These are phyloP conservation scores for Synanceia verrucosa DNA, from an alignment of 2,797 vertebrate species.

Conservation along the genomic window DNA sequence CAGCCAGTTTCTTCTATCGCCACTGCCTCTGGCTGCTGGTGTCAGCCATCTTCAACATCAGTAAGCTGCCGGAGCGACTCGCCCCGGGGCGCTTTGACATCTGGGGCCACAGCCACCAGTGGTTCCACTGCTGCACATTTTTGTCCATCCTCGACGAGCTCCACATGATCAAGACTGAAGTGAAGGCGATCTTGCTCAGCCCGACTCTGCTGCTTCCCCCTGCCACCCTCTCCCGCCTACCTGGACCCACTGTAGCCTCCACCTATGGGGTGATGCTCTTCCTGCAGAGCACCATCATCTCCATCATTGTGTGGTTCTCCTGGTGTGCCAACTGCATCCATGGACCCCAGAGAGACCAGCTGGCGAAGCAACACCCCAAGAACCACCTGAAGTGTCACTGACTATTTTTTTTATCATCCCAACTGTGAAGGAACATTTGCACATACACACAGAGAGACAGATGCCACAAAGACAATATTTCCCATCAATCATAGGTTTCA, in stretches of 20 bases:
- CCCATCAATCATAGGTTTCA: constrained; percentile 1
- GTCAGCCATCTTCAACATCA: constrained; percentile 84
- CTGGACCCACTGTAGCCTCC: constrained; percentile 74
- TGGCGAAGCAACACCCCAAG: constrained; percentile 32
- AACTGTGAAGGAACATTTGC: constrained; percentile 30
- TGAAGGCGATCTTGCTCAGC: constrained; percentile 76
- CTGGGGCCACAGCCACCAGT: constrained; percentile 87
- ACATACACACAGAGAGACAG: constrained; percentile 35
- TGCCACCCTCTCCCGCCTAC: constrained; percentile 13
- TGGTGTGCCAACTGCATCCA: constrained; percentile 76
- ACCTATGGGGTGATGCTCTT: constrained; percentile 85
- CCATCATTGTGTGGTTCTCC: constrained; percentile 81
- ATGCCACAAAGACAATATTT: constrained; percentile 7
- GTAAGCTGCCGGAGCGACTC: constrained; percentile 84
- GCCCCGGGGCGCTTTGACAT: constrained; percentile 84
- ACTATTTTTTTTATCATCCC: not conserved
- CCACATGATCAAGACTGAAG: constrained; percentile 84
- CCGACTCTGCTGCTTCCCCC: constrained; percentile 61
- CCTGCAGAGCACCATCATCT: constrained; percentile 82
- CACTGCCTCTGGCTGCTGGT: constrained; percentile 86
- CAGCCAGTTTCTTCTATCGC: constrained; percentile 78
- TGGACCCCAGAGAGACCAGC: constrained; percentile 64
- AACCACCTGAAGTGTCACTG: constrained; percentile 61
- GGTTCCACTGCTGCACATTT: constrained; percentile 87
- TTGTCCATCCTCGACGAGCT: constrained; percentile 86